These are phyloP conservation scores for Archips xylosteana DNA, from an alignment of 2,888 invertebrate species.

Conservation along the genomic window DNA sequence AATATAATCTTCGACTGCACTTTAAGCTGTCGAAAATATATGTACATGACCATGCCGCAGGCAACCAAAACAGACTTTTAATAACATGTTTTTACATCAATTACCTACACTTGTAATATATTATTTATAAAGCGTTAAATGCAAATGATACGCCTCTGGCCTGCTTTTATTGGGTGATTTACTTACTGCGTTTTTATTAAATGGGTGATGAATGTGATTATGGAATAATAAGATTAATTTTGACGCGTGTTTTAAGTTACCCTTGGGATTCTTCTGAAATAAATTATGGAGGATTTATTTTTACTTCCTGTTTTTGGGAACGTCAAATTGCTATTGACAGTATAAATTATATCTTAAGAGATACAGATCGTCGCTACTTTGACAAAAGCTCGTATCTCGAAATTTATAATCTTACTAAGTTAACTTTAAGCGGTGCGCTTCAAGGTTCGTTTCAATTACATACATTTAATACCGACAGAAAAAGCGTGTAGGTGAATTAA, in stretches of 20 bases:
- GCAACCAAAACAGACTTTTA: constrained; percentile 13
- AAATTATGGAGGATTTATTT: too few relatives aligned
- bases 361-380: too few relatives aligned
- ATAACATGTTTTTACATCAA: constrained; percentile 21
- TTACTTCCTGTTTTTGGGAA: too few relatives aligned
- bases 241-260: constrained; percentile 17
- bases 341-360: too few relatives aligned
- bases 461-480: too few relatives aligned
- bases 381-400: too few relatives aligned
- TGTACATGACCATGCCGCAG: constrained; percentile 3
- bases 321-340: too few relatives aligned
- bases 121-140: constrained; percentile 32
- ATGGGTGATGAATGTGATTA: constrained; percentile 7
- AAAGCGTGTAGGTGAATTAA: too few relatives aligned
- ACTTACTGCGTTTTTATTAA: constrained; percentile 27
- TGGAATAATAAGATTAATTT: constrained; percentile 24
- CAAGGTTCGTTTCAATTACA: too few relatives aligned
- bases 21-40: neutral
- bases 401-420: too few relatives aligned
- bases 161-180: constrained; percentile 35
- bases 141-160: constrained; percentile 31
- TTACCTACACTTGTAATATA: constrained; percentile 27
- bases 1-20: neutral
- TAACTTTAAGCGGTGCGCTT: too few relatives aligned
- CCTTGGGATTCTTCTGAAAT: constrained; percentile 19